Evolutionary conservation across 1,140 invertebrate species (phyloP).

Genomic region (Daktulosphaira vitifoliae): DNA sequence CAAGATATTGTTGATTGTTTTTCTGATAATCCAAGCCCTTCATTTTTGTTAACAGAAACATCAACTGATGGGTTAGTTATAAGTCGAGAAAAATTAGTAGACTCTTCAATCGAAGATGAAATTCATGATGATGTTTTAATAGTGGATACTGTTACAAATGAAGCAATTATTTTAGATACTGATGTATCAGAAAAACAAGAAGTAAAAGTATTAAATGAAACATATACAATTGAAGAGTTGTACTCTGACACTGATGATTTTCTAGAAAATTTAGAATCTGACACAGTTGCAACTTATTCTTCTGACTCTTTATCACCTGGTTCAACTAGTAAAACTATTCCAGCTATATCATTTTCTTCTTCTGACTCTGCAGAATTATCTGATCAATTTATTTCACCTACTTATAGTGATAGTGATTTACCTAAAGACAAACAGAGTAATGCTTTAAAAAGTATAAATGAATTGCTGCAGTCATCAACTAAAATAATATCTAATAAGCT

Average conservation of each 20-base stretch:
- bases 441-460: constrained; percentile 18
- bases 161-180: constrained; percentile 42
- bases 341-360: constrained; percentile 39
- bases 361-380: constrained; percentile 41
- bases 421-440: constrained; percentile 13
- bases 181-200: constrained; percentile 31
- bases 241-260: constrained; percentile 40
- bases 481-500: background rate
- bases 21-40: constrained; percentile 20
- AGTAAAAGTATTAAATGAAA: constrained; percentile 22
- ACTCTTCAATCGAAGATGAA: constrained; percentile 12
- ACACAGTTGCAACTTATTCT: constrained; percentile 34
- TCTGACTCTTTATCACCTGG: constrained; percentile 39
- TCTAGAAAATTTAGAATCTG: constrained; percentile 29
- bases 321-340: constrained; percentile 34
- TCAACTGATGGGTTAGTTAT: constrained; percentile 20
- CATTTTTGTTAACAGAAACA: constrained; percentile 14
- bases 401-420: constrained; percentile 19
- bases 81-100: constrained; percentile 19
- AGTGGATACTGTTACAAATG: constrained; percentile 49
- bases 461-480: background rate
- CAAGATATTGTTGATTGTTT: constrained; percentile 34
- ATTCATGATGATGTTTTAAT: constrained; percentile 48
- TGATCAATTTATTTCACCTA: constrained; percentile 32
- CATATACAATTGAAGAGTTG: constrained; percentile 39